These are phyloP conservation scores for Athripsodes cinereus DNA, from an alignment of 2,888 invertebrate genomes.

Conservation along the genomic window DNA sequence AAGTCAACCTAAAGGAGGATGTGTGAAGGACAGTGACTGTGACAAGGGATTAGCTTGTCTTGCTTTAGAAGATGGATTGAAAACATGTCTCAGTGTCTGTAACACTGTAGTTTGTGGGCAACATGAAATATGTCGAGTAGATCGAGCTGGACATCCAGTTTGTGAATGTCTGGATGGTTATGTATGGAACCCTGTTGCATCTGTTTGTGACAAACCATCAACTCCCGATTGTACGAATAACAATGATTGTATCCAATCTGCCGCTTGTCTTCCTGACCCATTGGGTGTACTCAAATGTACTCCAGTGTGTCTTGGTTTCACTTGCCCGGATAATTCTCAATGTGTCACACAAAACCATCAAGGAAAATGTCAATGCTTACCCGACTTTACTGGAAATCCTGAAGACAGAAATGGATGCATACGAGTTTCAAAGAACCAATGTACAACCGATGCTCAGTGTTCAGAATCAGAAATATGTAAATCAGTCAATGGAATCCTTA, in stretches of 20 bases:
- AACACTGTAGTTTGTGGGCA: conserved; percentile 73
- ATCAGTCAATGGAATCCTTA: conserved; percentile 52
- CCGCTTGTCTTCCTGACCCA: conserved; percentile 76
- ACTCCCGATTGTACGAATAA: conserved; percentile 73
- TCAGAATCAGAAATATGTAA: conserved; percentile 76
- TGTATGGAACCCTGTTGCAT: conserved; percentile 77
- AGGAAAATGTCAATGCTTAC: conserved; percentile 76
- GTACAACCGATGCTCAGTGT: conserved; percentile 75
- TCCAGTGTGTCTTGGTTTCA: conserved; percentile 71
- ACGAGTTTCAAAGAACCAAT: conserved; percentile 65
- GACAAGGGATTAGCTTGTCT: conserved; percentile 64
- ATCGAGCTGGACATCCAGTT: conserved; percentile 59
- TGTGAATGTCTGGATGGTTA: conserved; percentile 76
- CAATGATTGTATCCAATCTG: conserved; percentile 61
- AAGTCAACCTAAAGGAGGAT: conserved; percentile 53
- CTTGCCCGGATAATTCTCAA: conserved; percentile 77
- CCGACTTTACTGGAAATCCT: conserved; percentile 83
- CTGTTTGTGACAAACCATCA: conserved; percentile 79
- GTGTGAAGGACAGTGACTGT: conserved; percentile 67
- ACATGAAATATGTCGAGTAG: conserved; percentile 72
- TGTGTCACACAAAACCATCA: conserved; percentile 69
- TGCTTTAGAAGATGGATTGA: conserved; percentile 54
- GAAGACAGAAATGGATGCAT: conserved; percentile 85
- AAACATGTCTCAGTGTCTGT: conserved; percentile 73
- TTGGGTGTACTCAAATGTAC: conserved; percentile 80